Percentiles rank a stretch among this genome's conserved stretches.
These are phyloP conservation scores for Oreochromis niloticus DNA, from an alignment of 2,113 vertebrate species.

Conservation along the genomic window DNA sequence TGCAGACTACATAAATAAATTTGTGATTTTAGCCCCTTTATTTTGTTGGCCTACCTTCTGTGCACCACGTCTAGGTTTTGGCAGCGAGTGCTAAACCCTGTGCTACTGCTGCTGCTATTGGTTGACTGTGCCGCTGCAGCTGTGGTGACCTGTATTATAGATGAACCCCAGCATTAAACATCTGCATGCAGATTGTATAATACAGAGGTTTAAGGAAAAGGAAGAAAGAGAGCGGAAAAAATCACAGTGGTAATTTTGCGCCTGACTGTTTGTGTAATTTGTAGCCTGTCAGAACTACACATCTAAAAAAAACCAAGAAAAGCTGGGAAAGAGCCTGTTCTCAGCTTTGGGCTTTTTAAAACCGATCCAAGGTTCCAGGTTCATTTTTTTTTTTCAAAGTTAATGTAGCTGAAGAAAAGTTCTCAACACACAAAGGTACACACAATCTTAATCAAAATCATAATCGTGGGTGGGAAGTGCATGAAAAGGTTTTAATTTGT, in stretches of 20 bases:
- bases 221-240: not conserved
- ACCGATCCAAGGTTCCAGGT: not conserved
- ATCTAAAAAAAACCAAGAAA: rapidly evolving
- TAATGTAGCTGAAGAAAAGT: not conserved
- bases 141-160: not conserved
- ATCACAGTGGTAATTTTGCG: not conserved
- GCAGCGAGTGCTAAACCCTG: not conserved
- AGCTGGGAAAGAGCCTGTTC: not conserved
- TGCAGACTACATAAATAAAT: not conserved
- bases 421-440: not conserved
- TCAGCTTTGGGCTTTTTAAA: not conserved
- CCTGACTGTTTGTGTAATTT: not conserved
- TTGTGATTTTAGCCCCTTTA: not conserved
- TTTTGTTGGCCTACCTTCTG: not conserved
- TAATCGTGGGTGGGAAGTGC: not conserved
- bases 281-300: no score
- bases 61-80: not conserved
- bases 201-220: not conserved
- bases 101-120: not conserved
- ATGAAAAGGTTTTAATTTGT: not conserved
- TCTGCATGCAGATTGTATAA: not conserved
- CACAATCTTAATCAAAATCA: not conserved
- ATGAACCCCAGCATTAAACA: not conserved
- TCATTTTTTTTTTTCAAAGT: not conserved
- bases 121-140: rapidly evolving